phyloP scores from a whole-genome alignment of 2,797 vertebrate genomes.

The Phyllotis vaccarum region DNA sequence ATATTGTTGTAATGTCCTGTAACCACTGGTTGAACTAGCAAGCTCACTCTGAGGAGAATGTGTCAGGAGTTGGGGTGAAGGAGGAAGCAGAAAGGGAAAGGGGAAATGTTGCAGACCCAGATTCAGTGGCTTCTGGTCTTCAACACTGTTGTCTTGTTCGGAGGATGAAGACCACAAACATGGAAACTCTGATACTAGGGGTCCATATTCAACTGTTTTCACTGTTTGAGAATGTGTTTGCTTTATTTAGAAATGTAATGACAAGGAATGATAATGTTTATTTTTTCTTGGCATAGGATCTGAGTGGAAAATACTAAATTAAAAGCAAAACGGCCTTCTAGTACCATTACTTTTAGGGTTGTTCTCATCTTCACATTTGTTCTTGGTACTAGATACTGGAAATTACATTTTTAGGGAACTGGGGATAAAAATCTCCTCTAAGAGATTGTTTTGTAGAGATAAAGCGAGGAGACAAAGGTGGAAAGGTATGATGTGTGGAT shows the following conservation, averaged over 20 bases:
- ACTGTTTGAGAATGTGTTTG: background rate
- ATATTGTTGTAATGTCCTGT: background rate
- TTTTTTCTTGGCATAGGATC: background rate
- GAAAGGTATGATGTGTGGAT: background rate
- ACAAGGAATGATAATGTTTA: background rate
- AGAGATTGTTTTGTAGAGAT: background rate
- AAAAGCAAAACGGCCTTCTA: background rate
- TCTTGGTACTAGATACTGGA: background rate
- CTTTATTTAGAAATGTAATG: slow-evolving; percentile 14
- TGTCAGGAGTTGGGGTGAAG: background rate
- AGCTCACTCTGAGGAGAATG: background rate
- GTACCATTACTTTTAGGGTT: background rate
- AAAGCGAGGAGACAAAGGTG: background rate
- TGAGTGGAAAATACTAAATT: background rate
- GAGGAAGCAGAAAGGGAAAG: background rate
- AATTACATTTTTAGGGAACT: background rate
- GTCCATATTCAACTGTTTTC: background rate
- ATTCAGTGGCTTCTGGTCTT: background rate
- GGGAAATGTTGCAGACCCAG: background rate
- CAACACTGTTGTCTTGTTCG: background rate
- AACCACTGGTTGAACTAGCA: background rate
- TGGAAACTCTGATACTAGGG: background rate
- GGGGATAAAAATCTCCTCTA: background rate
- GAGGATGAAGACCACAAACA: background rate
- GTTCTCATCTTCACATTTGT: background rate